These are phyloP conservation scores for Augiades crinisus DNA, from an alignment of 2,888 invertebrate species.

Conservation along the genomic window DNA sequence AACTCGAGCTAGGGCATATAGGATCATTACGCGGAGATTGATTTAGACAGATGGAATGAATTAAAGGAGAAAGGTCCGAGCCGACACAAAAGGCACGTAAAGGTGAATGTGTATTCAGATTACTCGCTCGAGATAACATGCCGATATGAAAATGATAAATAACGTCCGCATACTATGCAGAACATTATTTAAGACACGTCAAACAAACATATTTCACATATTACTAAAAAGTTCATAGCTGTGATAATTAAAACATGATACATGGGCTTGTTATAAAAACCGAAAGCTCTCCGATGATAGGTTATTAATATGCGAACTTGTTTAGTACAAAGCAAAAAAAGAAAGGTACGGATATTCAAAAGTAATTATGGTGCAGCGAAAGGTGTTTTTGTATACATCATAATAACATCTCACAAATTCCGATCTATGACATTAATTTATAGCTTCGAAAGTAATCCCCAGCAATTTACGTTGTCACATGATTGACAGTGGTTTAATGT, in stretches of 20 bases:
- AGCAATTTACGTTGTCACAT: constrained; percentile 54
- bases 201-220: constrained; percentile 7
- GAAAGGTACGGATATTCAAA: constrained; percentile 21
- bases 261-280: too few relatives aligned
- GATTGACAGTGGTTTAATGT: constrained; percentile 52
- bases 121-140: constrained; percentile 48
- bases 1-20: constrained; percentile 46
- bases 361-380: constrained; percentile 66
- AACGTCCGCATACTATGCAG: constrained; percentile 33
- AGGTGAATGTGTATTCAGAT: constrained; percentile 47
- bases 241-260: constrained; percentile 37
- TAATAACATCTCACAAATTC: constrained; percentile 63
- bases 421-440: constrained; percentile 69
- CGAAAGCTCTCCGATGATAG: constrained; percentile 62
- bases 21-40: constrained; percentile 50
- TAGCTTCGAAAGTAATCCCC: constrained; percentile 63
- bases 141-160: constrained; percentile 50
- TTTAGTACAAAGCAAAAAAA: constrained; percentile 30
- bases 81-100: constrained; percentile 47
- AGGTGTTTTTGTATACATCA: constrained; percentile 59
- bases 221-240: neutral
- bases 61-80: constrained; percentile 43
- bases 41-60: constrained; percentile 51
- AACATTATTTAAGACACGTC: neutral
- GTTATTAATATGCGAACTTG: constrained; percentile 40